phyloP scores from a whole-genome alignment of 1,140 invertebrate species.

The Drosophila auraria region DNA sequence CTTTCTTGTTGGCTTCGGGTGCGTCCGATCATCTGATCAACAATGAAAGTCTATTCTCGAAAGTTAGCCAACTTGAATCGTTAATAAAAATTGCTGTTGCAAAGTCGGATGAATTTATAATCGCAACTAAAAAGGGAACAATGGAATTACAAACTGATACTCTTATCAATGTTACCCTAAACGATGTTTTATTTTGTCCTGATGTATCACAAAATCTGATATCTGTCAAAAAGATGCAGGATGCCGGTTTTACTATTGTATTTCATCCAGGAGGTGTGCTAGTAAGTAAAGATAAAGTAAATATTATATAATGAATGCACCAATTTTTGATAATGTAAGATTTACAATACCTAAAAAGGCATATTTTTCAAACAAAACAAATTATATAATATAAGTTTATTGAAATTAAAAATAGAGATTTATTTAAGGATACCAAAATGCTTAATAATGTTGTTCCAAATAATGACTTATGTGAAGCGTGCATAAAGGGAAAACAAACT shows the following conservation, averaged over 20 bases:
- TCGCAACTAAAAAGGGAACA: background rate
- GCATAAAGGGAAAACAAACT: too few relatives aligned
- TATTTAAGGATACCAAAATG: too few relatives aligned
- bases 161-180: constrained; percentile 21
- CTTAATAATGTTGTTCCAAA: too few relatives aligned
- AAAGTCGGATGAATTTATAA: too few relatives aligned
- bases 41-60: too few relatives aligned
- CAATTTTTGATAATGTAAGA: constrained; percentile 46
- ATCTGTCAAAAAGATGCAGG: constrained; percentile 15
- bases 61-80: too few relatives aligned
- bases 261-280: constrained; percentile 20
- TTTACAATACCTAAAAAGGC: background rate
- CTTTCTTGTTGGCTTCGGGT: too few relatives aligned
- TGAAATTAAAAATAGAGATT: background rate
- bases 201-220: constrained; percentile 38
- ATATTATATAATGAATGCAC: constrained; percentile 22
- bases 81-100: too few relatives aligned
- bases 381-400: constrained; percentile 2
- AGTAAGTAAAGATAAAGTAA: constrained; percentile 18
- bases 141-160: constrained; percentile 1
- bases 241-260: constrained; percentile 18
- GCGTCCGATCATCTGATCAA: too few relatives aligned
- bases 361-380: background rate
- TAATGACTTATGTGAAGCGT: too few relatives aligned
- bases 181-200: constrained; percentile 24